Evolutionary conservation across 2,797 vertebrate species (phyloP).

Genomic region (Pipistrellus pygmaeus): DNA sequence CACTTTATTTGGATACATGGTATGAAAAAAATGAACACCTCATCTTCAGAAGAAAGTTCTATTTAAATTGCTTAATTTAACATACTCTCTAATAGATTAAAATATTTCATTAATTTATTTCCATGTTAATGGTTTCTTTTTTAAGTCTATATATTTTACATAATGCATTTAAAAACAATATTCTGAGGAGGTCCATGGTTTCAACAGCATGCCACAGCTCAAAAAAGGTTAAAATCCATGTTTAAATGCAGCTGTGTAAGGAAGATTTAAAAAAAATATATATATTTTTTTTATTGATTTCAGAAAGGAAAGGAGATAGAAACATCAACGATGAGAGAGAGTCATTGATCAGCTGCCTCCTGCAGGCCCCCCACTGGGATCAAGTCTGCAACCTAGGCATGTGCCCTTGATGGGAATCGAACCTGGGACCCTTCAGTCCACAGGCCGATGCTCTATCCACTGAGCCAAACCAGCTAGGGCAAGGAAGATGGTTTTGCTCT

Average conservation of each 20-base stretch:
- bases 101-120: neutral
- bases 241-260: neutral
- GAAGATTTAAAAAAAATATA: neutral
- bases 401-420: too few relatives aligned
- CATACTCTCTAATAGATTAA: neutral
- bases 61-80: neutral
- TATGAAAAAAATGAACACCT: neutral
- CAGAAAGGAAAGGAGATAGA: too few relatives aligned
- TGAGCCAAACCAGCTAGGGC: too few relatives aligned
- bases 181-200: neutral
- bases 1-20: neutral
- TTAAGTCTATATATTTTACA: neutral
- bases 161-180: neutral
- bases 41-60: neutral
- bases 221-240: neutral
- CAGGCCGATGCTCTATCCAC: too few relatives aligned
- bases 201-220: neutral
- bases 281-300: too few relatives aligned
- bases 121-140: constrained; percentile 4
- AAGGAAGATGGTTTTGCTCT: neutral
- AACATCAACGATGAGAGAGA: too few relatives aligned
- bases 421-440: too few relatives aligned
- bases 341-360: too few relatives aligned
- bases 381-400: too few relatives aligned
- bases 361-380: too few relatives aligned